phyloP scores from a whole-genome alignment of 1,140 invertebrate species.

The Globodera rostochiensis region DNA sequence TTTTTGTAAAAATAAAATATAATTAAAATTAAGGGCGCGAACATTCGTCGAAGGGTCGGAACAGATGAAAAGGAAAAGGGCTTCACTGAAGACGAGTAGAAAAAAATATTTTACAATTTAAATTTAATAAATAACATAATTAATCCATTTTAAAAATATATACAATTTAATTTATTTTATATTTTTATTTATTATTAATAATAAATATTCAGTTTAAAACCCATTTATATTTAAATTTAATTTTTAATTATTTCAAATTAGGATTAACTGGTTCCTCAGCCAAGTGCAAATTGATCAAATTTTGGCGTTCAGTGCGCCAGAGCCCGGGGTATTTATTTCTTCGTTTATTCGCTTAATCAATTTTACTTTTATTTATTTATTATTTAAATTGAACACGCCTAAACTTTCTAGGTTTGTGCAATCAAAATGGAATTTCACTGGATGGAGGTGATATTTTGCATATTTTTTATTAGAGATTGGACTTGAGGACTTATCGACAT shows the following conservation, averaged over 20 bases:
- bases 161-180: too few species aligned
- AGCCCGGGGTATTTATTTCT: conserved; percentile 26
- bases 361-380: background rate
- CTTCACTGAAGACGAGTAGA: conserved; percentile 33
- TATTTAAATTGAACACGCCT: too few species aligned
- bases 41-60: conserved; percentile 41
- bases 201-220: background rate
- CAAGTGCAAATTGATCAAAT: conserved; percentile 46
- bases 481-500: too few species aligned
- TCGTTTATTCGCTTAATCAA: background rate
- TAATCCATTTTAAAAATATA: too few species aligned
- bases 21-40: conserved; percentile 37
- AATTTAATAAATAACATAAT: background rate
- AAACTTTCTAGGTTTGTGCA: background rate
- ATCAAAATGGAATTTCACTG: background rate
- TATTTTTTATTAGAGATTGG: too few species aligned
- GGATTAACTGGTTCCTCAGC: conserved; percentile 28
- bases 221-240: background rate
- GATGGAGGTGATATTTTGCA: background rate
- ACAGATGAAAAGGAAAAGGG: conserved; percentile 35
- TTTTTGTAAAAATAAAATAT: background rate
- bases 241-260: conserved; percentile 4
- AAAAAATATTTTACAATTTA: conserved; percentile 14
- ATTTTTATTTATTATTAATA: background rate
- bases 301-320: conserved; percentile 38